Conservation (phyloP, 2,888 invertebrate species). For the Hydriomena furcata region DNA sequence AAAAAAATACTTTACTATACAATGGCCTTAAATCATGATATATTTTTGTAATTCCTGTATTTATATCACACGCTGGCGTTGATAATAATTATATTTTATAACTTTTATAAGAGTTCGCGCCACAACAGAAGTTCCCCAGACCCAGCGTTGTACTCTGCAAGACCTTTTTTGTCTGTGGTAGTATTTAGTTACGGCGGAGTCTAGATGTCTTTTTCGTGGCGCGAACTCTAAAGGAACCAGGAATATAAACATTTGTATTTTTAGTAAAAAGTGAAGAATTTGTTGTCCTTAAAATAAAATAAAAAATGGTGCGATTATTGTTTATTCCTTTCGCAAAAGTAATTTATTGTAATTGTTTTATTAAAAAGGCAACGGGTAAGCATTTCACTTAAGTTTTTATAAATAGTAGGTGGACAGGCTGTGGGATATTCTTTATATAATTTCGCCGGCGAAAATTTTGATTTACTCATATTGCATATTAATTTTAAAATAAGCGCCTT, state of each 20-base stretch:
- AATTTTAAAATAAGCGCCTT: slow-evolving; percentile 1
- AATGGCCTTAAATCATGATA: too few relatives aligned
- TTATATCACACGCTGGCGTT: too few relatives aligned
- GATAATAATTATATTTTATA: slow-evolving; percentile 6
- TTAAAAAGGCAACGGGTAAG: slow-evolving; percentile 56
- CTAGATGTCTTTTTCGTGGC: too few relatives aligned
- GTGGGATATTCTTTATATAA: slow-evolving; percentile 40
- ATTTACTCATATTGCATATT: slow-evolving; percentile 15
- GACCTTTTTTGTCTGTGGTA: too few relatives aligned
- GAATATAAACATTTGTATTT: neutral
- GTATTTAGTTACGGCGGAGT: too few relatives aligned
- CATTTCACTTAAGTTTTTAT: slow-evolving; percentile 49
- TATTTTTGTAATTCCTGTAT: too few relatives aligned
- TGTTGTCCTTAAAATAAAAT: slow-evolving; percentile 31
- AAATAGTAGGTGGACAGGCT: slow-evolving; percentile 44
- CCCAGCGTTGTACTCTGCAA: too few relatives aligned
- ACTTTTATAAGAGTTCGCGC: too few relatives aligned
- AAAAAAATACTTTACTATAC: too few relatives aligned
- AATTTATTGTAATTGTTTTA: slow-evolving; percentile 25
- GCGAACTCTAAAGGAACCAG: too few relatives aligned
- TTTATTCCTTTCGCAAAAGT: slow-evolving; percentile 13
- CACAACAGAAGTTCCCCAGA: too few relatives aligned
- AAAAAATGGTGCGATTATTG: slow-evolving; percentile 22
- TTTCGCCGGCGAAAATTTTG: slow-evolving; percentile 32
- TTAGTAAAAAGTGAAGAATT: slow-evolving; percentile 3